These are phyloP conservation scores for Hypanus sabinus DNA, from an alignment of 2,113 vertebrate species.

Conservation along the genomic window DNA sequence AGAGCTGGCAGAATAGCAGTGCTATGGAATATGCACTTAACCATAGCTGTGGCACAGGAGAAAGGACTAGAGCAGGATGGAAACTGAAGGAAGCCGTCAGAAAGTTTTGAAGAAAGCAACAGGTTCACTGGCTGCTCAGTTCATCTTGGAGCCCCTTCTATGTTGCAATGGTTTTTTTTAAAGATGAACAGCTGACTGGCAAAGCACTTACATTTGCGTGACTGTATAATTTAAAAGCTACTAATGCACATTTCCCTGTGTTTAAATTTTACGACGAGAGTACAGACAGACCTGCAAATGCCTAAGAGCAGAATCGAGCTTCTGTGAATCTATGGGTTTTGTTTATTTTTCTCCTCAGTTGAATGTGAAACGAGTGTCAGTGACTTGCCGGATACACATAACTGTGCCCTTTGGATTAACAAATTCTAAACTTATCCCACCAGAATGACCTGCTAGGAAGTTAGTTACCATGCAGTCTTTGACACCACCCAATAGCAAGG, in stretches of 20 bases:
- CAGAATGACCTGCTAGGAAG: background rate
- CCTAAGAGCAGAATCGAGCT: background rate
- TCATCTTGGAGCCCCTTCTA: background rate
- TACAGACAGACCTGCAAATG: too few species aligned
- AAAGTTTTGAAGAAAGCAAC: too few species aligned
- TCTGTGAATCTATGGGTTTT: background rate
- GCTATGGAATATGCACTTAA: background rate
- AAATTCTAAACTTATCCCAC: background rate
- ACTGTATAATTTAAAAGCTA: background rate
- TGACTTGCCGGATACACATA: background rate
- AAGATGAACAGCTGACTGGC: too few species aligned
- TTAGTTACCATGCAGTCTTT: background rate
- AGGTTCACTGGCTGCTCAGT: background rate
- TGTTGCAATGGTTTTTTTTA: background rate
- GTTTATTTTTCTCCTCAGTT: background rate
- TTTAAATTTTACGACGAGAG: background rate
- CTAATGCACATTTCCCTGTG: background rate
- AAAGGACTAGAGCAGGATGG: too few species aligned
- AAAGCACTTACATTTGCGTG: background rate
- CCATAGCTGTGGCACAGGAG: background rate
- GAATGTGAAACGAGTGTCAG: background rate
- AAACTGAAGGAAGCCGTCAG: too few species aligned
- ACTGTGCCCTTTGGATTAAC: background rate
- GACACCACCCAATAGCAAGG: background rate
- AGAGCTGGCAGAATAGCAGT: background rate